Percentiles rank a stretch among this genome's conserved stretches.
Evolutionary conservation across 2,888 invertebrate species (phyloP).

Genomic region (Lampropteryx suffumata): DNA sequence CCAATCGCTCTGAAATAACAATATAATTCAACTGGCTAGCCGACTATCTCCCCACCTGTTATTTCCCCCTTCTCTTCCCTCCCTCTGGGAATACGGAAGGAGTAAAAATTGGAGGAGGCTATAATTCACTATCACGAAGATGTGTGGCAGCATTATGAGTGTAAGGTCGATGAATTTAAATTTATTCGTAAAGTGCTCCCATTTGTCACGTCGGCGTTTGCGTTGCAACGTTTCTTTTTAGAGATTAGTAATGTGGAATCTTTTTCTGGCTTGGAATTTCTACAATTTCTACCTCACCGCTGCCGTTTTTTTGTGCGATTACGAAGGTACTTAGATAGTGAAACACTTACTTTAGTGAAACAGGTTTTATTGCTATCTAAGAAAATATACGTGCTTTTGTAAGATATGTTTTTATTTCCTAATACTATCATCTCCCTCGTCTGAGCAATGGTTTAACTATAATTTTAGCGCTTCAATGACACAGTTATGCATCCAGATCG

Average conservation of each 20-base stretch:
- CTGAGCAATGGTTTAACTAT: too few species aligned
- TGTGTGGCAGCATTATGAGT: slow-evolving; percentile 43
- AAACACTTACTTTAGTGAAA: too few species aligned
- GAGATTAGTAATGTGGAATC: slow-evolving; percentile 15
- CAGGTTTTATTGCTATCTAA: slow-evolving; percentile 11
- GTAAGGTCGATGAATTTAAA: slow-evolving; percentile 48
- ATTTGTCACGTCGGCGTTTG: slow-evolving; percentile 35
- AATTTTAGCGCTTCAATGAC: too few species aligned
- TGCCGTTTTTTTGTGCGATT: slow-evolving; percentile 12
- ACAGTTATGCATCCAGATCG: too few species aligned
- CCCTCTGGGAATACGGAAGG: slow-evolving; percentile 36
- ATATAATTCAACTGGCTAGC: slow-evolving; percentile 52
- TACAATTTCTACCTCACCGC: slow-evolving; percentile 9
- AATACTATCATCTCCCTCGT: too few species aligned
- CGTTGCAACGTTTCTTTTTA: slow-evolving; percentile 24
- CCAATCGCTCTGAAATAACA: slow-evolving; percentile 45
- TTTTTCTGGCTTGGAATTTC: slow-evolving; percentile 7
- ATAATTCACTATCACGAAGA: slow-evolving; percentile 47
- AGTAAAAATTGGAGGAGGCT: slow-evolving; percentile 39
- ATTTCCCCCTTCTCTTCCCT: slow-evolving; percentile 19
- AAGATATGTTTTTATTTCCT: too few species aligned
- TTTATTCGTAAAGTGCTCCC: slow-evolving; percentile 43
- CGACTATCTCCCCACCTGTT: slow-evolving; percentile 35
- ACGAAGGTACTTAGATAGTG: slow-evolving; percentile 7
- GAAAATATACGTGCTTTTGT: too few species aligned